Evolutionary conservation across 1,140 invertebrate species (phyloP).

Genomic region (Habropoda laboriosa): DNA sequence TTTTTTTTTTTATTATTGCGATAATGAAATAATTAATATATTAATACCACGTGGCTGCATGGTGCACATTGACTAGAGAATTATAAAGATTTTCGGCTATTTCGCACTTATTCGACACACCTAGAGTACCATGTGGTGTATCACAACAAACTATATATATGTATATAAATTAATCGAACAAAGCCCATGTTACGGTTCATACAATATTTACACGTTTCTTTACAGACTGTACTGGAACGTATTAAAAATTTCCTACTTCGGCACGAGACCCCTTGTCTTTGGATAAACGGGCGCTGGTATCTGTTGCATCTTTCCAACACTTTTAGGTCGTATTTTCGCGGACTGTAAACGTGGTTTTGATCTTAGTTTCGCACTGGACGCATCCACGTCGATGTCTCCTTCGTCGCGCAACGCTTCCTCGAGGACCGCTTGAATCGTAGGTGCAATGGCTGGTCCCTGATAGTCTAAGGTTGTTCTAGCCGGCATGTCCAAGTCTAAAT

Average conservation of each 20-base stretch:
- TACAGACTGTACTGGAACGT: slow-evolving; percentile 35
- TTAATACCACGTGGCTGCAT: slow-evolving; percentile 65
- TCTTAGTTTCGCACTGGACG: slow-evolving; percentile 77
- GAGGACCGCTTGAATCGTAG: slow-evolving; percentile 87
- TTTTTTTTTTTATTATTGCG: slow-evolving; percentile 33
- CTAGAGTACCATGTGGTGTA: slow-evolving; percentile 22
- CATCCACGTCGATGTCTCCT: slow-evolving; percentile 88
- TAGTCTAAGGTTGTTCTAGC: slow-evolving; percentile 91
- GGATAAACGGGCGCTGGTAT: slow-evolving; percentile 81
- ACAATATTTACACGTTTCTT: slow-evolving; percentile 62
- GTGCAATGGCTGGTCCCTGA: slow-evolving; percentile 87
- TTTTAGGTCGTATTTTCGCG: slow-evolving; percentile 73
- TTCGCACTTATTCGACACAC: slow-evolving; percentile 24
- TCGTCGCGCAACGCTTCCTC: slow-evolving; percentile 88
- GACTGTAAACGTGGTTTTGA: slow-evolving; percentile 73
- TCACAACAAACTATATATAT: slow-evolving; percentile 26
- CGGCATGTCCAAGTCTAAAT: slow-evolving; percentile 91
- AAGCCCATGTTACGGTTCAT: slow-evolving; percentile 39
- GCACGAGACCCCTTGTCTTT: slow-evolving; percentile 84
- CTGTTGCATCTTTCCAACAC: slow-evolving; percentile 74
- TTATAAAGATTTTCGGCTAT: slow-evolving; percentile 63
- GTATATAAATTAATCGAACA: slow-evolving; percentile 42
- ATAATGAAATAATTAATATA: slow-evolving; percentile 36
- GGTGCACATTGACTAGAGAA: slow-evolving; percentile 76
- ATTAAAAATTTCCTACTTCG: slow-evolving; percentile 78